Percentiles rank a stretch among this genome's conserved stretches.
These are phyloP conservation scores for Pheosia gnoma DNA, from an alignment of 2,888 invertebrate species.

Conservation along the genomic window DNA sequence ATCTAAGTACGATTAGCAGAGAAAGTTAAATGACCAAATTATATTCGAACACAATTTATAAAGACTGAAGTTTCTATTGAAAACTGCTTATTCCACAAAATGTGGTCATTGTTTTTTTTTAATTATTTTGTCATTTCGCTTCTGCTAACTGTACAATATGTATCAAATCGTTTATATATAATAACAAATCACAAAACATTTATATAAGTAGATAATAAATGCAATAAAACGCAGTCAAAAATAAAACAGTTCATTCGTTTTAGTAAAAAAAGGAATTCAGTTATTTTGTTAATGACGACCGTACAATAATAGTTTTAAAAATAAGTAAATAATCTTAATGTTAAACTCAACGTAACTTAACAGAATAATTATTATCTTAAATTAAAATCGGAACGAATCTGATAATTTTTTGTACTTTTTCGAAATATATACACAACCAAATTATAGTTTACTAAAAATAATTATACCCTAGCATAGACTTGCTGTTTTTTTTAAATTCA, in stretches of 20 bases:
- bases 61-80: too few species aligned
- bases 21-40: neutral
- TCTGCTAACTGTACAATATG: neutral
- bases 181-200: neutral
- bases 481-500: too few species aligned
- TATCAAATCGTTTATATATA: neutral
- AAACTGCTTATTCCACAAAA: too few species aligned
- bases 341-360: too few species aligned
- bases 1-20: constrained; percentile 31
- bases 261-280: neutral
- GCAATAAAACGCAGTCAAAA: neutral
- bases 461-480: too few species aligned
- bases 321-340: too few species aligned
- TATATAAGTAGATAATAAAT: neutral
- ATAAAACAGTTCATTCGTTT: neutral
- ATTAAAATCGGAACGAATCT: too few species aligned
- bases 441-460: too few species aligned
- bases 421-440: too few species aligned
- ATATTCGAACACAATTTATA: neutral
- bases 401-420: too few species aligned
- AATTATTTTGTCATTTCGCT: neutral
- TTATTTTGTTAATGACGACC: neutral
- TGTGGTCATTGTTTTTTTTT: neutral
- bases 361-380: too few species aligned
- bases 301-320: neutral